Conservation (phyloP, 2,888 invertebrate species). For the Dastarcus helophoroides region DNA sequence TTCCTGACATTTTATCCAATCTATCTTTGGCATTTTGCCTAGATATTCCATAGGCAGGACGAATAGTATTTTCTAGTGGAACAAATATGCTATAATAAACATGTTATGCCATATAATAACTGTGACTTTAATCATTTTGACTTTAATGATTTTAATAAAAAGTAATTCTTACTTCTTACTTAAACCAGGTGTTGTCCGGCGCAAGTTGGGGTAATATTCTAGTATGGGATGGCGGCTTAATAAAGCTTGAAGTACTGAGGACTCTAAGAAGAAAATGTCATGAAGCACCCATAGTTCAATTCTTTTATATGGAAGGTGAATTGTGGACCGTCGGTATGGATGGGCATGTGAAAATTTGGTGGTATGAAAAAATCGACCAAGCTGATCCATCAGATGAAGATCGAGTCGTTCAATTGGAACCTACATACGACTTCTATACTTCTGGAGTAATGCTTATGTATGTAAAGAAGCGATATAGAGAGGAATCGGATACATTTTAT, state of each 20-base stretch:
- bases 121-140: too few species aligned
- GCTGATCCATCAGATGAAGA: conserved; percentile 76
- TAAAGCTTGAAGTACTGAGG: conserved; percentile 70
- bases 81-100: too few species aligned
- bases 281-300: conserved; percentile 57
- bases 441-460: conserved; percentile 39
- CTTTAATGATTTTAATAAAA: too few species aligned
- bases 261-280: conserved; percentile 66
- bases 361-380: conserved; percentile 82
- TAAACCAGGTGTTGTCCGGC: conserved; percentile 61
- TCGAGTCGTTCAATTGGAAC: conserved; percentile 68
- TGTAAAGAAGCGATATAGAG: conserved; percentile 39
- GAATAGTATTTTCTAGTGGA: too few species aligned
- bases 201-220: conserved; percentile 87
- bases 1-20: too few species aligned
- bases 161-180: background rate
- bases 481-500: conserved; percentile 41
- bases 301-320: conserved; percentile 36
- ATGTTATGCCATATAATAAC: too few species aligned
- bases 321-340: conserved; percentile 49
- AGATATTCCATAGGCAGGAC: too few species aligned
- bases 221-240: conserved; percentile 82
- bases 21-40: too few species aligned
- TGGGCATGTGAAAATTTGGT: conserved; percentile 75
- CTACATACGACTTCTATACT: conserved; percentile 69